phyloP scores from a whole-genome alignment of 2,888 invertebrate species.

The Parochlus steinenii region DNA sequence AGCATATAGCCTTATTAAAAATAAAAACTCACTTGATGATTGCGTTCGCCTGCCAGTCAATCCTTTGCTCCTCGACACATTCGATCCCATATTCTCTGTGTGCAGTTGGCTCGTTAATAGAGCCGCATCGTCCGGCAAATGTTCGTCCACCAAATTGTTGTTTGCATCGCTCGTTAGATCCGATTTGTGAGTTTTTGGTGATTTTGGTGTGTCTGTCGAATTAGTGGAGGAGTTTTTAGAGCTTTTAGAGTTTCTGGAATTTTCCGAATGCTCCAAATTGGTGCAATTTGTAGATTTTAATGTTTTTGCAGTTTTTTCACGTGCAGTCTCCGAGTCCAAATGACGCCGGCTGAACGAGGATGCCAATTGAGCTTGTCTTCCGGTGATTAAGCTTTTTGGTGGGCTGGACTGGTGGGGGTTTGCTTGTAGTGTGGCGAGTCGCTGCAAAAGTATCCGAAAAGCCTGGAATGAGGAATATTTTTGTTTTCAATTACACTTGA shows the following conservation, averaged over 20 bases:
- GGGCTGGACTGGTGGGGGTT: constrained; percentile 1
- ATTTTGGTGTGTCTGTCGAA: background rate
- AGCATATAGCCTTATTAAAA: too few relatives aligned
- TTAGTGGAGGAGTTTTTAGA: constrained; percentile 5
- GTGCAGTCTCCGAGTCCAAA: background rate
- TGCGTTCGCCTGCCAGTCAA: constrained; percentile 17
- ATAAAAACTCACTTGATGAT: constrained; percentile 15
- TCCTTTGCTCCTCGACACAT: constrained; percentile 54
- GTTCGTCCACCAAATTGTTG: constrained; percentile 2
- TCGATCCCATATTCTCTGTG: constrained; percentile 47
- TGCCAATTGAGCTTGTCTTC: too few relatives aligned
- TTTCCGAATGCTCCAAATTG: constrained; percentile 8
- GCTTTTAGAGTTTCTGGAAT: constrained; percentile 1
- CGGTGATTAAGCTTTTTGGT: background rate
- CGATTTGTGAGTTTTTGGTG: background rate
- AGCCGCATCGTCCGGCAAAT: constrained; percentile 4
- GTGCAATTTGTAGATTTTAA: background rate
- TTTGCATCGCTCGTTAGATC: constrained; percentile 4
- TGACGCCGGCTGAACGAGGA: background rate
- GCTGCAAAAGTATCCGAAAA: constrained; percentile 14
- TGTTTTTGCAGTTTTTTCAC: constrained; percentile 1
- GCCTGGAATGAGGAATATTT: constrained; percentile 12
- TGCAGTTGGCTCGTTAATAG: constrained; percentile 3
- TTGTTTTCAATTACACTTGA: constrained; percentile 2
- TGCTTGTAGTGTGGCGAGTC: constrained; percentile 14